Evolutionary conservation across 2,113 vertebrate genomes (phyloP), one percentile per base, ranked within the genome.

Genomic region (Triplophysa rosa): DNA sequence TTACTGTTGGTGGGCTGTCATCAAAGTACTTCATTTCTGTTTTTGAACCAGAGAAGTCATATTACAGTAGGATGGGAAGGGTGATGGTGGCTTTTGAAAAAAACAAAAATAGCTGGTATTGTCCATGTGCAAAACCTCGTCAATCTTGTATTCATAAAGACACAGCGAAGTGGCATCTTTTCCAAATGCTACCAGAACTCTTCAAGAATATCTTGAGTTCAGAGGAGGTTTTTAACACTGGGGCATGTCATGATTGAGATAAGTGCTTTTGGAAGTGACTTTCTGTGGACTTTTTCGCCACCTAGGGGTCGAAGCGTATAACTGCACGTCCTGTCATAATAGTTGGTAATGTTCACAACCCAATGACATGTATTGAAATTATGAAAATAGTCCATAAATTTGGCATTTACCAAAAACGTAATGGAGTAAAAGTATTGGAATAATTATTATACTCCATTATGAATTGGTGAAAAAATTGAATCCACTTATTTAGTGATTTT

Each of bases 281-380:
- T 59, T n/a, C n/a, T 13, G 6, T 66, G 23, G 52, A 47, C 8
- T 79, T 17, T 87, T 26, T 67, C 83, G 80, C 84, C 87, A 70
- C 19, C 85, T 87, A 8, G 75, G 83, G 90, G 42, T 33, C 42
- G 47, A 63, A 67, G 0, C 4, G 21, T 13, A 14, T 24, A 13
- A 62, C 42, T 42, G n/a, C 45, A 61, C 14, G 2, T n/a, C 70
- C 45, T 26, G 40, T 19, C 52, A 19, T 56, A 49, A 49, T 49
- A 14, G 47, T 49, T 49, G 47, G 10, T 14, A 49, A 49, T 49
- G 47, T 49, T 49, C 10, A 49, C 2, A 49, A 7, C 14, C 47
- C 47, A 13, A 4, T 49, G 3, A 49, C 47, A 49, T 49, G 14
- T 3, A 3, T 13, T 49, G 14, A 49, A 49, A 49, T 11, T 49